These are phyloP conservation scores for Hypothenemus hampei DNA, from an alignment of 1,140 invertebrate species.

Conservation along the genomic window DNA sequence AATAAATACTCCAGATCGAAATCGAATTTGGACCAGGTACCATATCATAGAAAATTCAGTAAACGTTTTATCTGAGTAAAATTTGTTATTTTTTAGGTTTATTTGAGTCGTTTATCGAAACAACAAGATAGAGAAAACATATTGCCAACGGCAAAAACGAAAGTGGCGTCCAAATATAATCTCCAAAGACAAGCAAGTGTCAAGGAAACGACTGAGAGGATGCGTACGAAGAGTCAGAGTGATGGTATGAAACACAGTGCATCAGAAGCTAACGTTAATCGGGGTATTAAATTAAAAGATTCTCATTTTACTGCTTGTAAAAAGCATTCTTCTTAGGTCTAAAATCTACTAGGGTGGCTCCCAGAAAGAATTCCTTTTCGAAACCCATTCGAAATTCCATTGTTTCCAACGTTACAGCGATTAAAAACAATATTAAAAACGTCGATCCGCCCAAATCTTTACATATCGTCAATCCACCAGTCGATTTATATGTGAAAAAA, in stretches of 20 bases:
- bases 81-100: slow-evolving; percentile 24
- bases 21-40: slow-evolving; percentile 43
- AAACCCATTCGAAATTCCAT: slow-evolving; percentile 38
- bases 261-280: slow-evolving; percentile 43
- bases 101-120: slow-evolving; percentile 29
- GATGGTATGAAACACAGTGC: slow-evolving; percentile 42
- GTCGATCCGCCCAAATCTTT: slow-evolving; percentile 17
- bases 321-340: slow-evolving; percentile 16
- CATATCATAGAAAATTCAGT: background rate
- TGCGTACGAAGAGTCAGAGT: slow-evolving; percentile 21
- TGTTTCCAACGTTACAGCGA: slow-evolving; percentile 38
- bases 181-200: slow-evolving; percentile 41
- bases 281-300: no score
- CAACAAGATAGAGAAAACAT: slow-evolving; percentile 38
- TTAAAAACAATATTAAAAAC: slow-evolving; percentile 34
- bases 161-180: slow-evolving; percentile 25
- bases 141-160: slow-evolving; percentile 32
- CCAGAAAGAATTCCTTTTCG: slow-evolving; percentile 43
- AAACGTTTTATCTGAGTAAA: background rate
- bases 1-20: slow-evolving; percentile 42
- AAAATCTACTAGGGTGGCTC: slow-evolving; percentile 28
- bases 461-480: slow-evolving; percentile 33
- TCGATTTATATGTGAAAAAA: slow-evolving; percentile 45
- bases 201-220: slow-evolving; percentile 39
- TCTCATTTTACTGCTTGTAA: background rate